Evolutionary conservation across 2,888 invertebrate species (phyloP).

Genomic region (Drosophila recens): DNA sequence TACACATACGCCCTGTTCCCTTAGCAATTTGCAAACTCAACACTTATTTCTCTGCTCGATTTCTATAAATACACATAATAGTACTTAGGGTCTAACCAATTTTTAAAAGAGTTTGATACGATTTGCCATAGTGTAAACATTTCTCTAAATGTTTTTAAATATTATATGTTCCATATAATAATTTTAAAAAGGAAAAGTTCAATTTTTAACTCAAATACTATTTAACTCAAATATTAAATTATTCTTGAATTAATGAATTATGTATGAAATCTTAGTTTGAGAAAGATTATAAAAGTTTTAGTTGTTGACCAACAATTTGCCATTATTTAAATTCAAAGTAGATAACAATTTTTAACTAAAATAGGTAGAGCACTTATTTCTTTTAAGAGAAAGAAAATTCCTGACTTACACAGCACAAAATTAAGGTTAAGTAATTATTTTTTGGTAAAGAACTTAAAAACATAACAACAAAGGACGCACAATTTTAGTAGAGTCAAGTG

Average conservation of each 20-base stretch:
- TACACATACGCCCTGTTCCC: constrained; percentile 66
- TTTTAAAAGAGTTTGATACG: constrained; percentile 4
- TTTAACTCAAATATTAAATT: too few species aligned
- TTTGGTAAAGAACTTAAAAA: not conserved
- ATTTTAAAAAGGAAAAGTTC: too few species aligned
- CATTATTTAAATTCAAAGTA: not conserved
- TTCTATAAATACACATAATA: constrained; percentile 18
- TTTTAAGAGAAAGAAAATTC: not conserved
- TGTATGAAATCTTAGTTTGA: too few species aligned
- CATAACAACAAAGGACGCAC: too few species aligned
- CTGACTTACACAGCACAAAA: too few species aligned
- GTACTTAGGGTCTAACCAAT: not conserved
- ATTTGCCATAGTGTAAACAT: not conserved
- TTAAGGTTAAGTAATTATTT: too few species aligned
- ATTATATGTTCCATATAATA: too few species aligned
- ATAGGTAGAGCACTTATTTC: not conserved
- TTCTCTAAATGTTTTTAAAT: not conserved
- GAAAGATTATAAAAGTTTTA: too few species aligned
- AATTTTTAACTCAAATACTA: too few species aligned
- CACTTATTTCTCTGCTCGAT: constrained; percentile 20
- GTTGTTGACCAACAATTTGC: not conserved
- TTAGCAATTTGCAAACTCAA: constrained; percentile 20
- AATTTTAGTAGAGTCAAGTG: not conserved
- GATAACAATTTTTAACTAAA: not conserved
- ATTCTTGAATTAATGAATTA: too few species aligned